phyloP scores from a whole-genome alignment of 1,140 invertebrate genomes.

The Pseudomyrmex flavicornis region DNA sequence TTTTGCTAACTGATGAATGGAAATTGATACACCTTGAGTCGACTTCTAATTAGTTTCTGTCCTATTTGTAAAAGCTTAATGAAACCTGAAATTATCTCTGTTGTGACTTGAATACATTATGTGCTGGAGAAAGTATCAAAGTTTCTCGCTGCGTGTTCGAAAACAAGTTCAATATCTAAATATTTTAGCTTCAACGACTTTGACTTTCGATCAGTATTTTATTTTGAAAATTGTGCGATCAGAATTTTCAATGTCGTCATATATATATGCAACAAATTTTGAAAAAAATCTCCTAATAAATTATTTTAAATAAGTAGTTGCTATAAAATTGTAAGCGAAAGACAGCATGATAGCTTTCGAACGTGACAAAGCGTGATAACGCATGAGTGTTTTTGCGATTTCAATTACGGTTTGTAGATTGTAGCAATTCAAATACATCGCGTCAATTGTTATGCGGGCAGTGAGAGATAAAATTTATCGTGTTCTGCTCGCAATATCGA shows the following conservation, averaged over 20 bases:
- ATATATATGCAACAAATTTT: background rate
- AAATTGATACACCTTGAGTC: background rate
- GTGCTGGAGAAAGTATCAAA: slow-evolving; percentile 9
- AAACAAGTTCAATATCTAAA: background rate
- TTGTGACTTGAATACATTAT: background rate
- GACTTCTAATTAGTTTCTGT: slow-evolving; percentile 20
- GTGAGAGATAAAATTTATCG: background rate
- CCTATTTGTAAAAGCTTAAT: background rate
- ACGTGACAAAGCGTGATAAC: background rate
- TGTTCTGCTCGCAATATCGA: slow-evolving; percentile 15
- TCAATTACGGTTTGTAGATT: background rate
- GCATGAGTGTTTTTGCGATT: background rate
- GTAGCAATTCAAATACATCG: slow-evolving; percentile 11
- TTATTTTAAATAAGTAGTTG: slow-evolving; percentile 5
- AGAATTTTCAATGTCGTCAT: background rate
- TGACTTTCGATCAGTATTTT: background rate
- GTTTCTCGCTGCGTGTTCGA: background rate
- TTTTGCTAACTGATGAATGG: slow-evolving; percentile 36
- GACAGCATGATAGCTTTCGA: too few species aligned
- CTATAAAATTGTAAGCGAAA: slow-evolving; percentile 22
- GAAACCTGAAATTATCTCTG: background rate
- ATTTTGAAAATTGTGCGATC: background rate
- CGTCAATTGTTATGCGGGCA: slow-evolving; percentile 32
- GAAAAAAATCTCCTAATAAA: background rate
- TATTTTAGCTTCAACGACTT: background rate